phyloP scores from a whole-genome alignment of 2,797 vertebrate genomes.

The Gallinago stenura region DNA sequence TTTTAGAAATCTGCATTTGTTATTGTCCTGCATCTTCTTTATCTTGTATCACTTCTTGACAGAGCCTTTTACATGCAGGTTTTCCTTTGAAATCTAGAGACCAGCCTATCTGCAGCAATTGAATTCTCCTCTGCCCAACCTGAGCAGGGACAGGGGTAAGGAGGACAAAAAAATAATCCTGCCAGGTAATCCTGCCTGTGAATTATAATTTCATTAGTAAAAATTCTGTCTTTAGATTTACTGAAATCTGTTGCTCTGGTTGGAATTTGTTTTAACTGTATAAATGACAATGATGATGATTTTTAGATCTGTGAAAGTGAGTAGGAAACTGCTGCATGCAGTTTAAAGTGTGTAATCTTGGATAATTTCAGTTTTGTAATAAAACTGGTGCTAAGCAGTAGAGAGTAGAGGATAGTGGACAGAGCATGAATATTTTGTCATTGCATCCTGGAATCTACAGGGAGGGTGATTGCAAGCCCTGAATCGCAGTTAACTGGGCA shows the following conservation, averaged over 20 bases:
- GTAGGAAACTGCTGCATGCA: not conserved
- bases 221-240: not conserved
- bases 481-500: not conserved
- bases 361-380: not conserved
- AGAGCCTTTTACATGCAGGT: not conserved
- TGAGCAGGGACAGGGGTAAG: not conserved
- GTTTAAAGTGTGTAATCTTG: not conserved
- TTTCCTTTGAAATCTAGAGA: not conserved
- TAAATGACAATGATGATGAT: not conserved
- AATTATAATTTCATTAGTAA: not conserved
- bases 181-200: not conserved
- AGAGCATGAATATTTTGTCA: rapidly evolving
- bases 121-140: not conserved
- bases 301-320: not conserved
- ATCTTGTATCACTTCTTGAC: not conserved
- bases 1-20: not conserved
- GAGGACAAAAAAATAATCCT: not conserved
- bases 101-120: not conserved
- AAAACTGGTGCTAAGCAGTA: not conserved
- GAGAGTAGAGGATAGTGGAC: not conserved
- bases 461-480: not conserved
- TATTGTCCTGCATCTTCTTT: not conserved
- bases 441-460: not conserved
- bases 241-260: not conserved
- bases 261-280: not conserved